Evolutionary conservation across 2,888 invertebrate genomes (phyloP).

Genomic region (Rhagium mordax): DNA sequence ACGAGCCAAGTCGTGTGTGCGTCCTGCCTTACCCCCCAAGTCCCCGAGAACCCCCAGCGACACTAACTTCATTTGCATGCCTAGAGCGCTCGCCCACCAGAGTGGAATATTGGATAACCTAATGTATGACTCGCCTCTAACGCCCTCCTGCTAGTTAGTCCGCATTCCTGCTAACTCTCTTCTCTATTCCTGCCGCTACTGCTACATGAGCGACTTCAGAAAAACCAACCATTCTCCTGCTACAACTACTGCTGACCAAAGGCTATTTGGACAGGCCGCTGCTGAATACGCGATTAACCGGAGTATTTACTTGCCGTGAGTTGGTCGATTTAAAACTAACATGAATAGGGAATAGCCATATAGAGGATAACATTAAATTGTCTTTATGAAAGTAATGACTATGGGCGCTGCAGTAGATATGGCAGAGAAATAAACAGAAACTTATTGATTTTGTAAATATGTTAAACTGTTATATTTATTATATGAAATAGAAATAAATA

Average conservation of each 20-base stretch:
- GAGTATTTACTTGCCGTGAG: slow-evolving; percentile 46
- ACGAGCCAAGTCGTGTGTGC: slow-evolving; percentile 65
- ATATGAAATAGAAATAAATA: too few relatives aligned
- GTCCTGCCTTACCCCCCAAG: slow-evolving; percentile 48
- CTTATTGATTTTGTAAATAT: background rate
- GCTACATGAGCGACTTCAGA: slow-evolving; percentile 41
- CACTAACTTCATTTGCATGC: slow-evolving; percentile 72
- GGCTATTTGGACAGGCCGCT: slow-evolving; percentile 64
- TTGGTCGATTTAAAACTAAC: slow-evolving; percentile 55
- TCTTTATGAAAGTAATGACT: background rate
- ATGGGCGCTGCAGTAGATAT: background rate
- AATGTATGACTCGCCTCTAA: slow-evolving; percentile 66
- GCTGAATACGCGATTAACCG: slow-evolving; percentile 63
- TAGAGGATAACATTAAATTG: slow-evolving; percentile 7
- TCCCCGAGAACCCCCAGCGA: slow-evolving; percentile 58
- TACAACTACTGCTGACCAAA: slow-evolving; percentile 58
- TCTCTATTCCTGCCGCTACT: slow-evolving; percentile 45
- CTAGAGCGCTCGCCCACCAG: slow-evolving; percentile 69
- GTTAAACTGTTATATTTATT: background rate
- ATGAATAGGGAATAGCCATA: slow-evolving; percentile 31
- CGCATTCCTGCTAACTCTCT: slow-evolving; percentile 57
- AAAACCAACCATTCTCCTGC: slow-evolving; percentile 47
- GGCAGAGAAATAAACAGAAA: background rate
- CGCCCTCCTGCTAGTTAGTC: slow-evolving; percentile 56
- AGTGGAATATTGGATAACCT: slow-evolving; percentile 70